These are phyloP conservation scores for Leptinotarsa texana DNA, from an alignment of 1,140 invertebrate species.

Conservation along the genomic window DNA sequence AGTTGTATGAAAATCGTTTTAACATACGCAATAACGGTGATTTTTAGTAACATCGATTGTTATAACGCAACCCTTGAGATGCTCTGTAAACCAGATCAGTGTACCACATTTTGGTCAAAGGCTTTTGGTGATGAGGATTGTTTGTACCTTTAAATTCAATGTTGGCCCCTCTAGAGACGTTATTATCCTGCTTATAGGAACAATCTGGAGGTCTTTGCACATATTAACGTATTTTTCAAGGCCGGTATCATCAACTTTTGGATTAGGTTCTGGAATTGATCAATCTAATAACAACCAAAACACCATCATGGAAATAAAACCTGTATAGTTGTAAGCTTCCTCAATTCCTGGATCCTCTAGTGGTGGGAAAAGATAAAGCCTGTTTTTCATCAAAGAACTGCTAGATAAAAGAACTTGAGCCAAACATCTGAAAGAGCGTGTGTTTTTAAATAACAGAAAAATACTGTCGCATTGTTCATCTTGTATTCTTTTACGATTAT, in stretches of 20 bases:
- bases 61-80: no score
- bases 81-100: no score
- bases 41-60: no score
- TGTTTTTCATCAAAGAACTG: conserved; percentile 56
- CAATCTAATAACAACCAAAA: no score
- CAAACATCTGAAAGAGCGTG: conserved; percentile 48
- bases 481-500: background rate
- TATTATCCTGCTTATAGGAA: conserved; percentile 54
- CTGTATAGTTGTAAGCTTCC: conserved; percentile 51
- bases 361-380: conserved; percentile 58
- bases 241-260: conserved; percentile 55
- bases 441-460: conserved; percentile 39
- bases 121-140: no score
- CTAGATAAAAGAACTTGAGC: conserved; percentile 53
- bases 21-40: no score
- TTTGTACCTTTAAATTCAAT: conserved; percentile 53
- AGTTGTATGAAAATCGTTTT: no score
- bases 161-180: conserved; percentile 50
- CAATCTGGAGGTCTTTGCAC: conserved; percentile 56
- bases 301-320: background rate
- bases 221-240: conserved; percentile 54
- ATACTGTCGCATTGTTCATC: conserved; percentile 30
- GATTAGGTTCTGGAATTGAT: conserved; percentile 47
- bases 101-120: no score
- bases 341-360: conserved; percentile 58